Conservation (phyloP, 2,797 vertebrate species). For the Tarsius wallacei region DNA sequence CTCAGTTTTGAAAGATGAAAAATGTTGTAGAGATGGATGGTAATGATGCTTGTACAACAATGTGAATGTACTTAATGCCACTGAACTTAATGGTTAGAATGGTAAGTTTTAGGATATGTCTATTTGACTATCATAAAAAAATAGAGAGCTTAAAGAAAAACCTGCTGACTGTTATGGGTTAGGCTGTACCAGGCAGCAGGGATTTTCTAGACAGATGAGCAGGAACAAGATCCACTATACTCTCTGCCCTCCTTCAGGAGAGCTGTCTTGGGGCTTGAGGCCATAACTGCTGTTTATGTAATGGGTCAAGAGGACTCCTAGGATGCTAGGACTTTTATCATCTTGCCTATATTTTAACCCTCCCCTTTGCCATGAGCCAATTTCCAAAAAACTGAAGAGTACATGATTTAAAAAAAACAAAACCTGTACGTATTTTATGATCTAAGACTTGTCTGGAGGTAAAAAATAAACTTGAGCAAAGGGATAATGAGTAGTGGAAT, state of each 20-base stretch:
- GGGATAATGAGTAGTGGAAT: not conserved
- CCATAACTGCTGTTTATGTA: too few species aligned
- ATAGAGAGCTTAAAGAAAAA: not conserved
- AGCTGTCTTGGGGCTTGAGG: too few species aligned
- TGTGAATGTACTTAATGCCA: not conserved
- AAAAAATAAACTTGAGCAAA: constrained; percentile 39
- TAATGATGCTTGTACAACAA: fast-evolving
- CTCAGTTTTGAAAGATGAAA: not conserved
- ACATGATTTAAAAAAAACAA: not conserved
- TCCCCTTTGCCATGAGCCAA: not conserved
- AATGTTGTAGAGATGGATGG: not conserved
- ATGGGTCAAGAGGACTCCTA: too few species aligned
- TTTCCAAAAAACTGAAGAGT: not conserved
- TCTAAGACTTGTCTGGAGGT: not conserved
- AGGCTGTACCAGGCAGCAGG: not conserved
- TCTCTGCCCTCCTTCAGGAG: not conserved
- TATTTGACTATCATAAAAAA: not conserved
- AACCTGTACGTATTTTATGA: not conserved
- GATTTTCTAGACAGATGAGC: not conserved
- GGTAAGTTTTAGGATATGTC: not conserved
- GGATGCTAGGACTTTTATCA: not conserved
- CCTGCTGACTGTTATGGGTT: not conserved
- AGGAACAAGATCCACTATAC: not conserved
- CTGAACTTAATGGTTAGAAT: not conserved
- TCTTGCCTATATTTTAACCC: not conserved